Conservation (phyloP, 2,113 vertebrate genomes). For the Macrotus californicus region DNA sequence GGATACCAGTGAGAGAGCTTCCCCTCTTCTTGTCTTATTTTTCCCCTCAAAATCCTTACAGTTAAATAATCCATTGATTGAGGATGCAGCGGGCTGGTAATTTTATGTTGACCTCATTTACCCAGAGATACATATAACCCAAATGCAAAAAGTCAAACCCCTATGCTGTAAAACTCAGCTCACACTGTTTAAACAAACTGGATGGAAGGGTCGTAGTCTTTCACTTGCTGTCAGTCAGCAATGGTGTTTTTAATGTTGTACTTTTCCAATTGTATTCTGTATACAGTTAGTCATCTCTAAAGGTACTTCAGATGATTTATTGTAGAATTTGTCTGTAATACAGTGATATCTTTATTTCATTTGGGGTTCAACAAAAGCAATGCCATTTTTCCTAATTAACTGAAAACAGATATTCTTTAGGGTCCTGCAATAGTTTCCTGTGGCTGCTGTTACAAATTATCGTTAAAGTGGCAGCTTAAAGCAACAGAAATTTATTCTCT, state of each 20-base stretch:
- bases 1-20: not conserved
- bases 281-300: not conserved
- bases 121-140: not conserved
- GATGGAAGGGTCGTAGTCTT: not conserved
- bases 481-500: not conserved
- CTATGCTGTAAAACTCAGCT: not conserved
- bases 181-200: not conserved
- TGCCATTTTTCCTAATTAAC: not conserved
- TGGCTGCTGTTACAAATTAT: not conserved
- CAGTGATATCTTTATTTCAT: not conserved
- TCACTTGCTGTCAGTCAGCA: not conserved
- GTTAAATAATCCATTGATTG: conserved; percentile 26
- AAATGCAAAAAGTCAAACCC: not conserved
- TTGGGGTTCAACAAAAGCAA: not conserved
- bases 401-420: conserved; percentile 15
- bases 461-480: conserved; percentile 9
- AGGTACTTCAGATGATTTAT: not conserved
- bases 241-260: not conserved
- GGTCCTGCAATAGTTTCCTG: not conserved
- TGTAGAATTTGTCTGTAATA: conserved; percentile 22
- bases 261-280: not conserved
- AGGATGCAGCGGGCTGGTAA: not conserved
- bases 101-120: conserved; percentile 12
- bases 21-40: not conserved
- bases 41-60: not conserved